Base-by-base conservation (phyloP, 2,888 invertebrate species). In the Coleophora deauratella region DNA sequence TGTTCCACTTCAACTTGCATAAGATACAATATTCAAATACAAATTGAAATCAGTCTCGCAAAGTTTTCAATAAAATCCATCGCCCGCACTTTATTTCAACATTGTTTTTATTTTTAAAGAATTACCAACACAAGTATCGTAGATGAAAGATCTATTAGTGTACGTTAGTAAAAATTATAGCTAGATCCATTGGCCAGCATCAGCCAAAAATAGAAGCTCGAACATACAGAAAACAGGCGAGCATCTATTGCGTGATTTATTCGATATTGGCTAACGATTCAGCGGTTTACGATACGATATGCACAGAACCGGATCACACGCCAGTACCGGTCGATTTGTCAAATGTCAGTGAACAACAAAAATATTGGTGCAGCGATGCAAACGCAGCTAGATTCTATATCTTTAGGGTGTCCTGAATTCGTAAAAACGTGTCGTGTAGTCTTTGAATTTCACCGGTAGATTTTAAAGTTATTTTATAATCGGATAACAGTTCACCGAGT, bases 211-310 rank as follows among this genome's bases (percentile, higher is more conserved):
- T 81, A 82, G 79, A 69, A 65, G 59, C 64, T 71, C 61, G 67
- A 70, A 79, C 70, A 61, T 77, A 84, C 82, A 84, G 71, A 81
- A 82, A 82, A 68, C 84, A 85, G 82, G 72, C 77, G 70, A 74
- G 57, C 72, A 65, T 68, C 72, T 65, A 65, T 69, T 62, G 54
- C 60, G 70, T 80, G 80, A 82, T 84, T 81, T 79, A 84, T 80
- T 59, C 65, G 66, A 66, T 74, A 78, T 72, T 67, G 69, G 71
- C 64, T 65, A 66, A 67, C 70, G 67, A 68, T 72, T 68, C 62
- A 58, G 63, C 57, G 65, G 72, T 70, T 78, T 73, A 79, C 77
- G 71, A 72, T 69, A 67, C 58, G 21, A 21, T 21, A 21, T 54
- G 51, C 52, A 50, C 47, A 48, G 50, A n/a, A n/a, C n/a, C n/a